phyloP scores from a whole-genome alignment of 1,140 invertebrate species.

The Euura lappo region DNA sequence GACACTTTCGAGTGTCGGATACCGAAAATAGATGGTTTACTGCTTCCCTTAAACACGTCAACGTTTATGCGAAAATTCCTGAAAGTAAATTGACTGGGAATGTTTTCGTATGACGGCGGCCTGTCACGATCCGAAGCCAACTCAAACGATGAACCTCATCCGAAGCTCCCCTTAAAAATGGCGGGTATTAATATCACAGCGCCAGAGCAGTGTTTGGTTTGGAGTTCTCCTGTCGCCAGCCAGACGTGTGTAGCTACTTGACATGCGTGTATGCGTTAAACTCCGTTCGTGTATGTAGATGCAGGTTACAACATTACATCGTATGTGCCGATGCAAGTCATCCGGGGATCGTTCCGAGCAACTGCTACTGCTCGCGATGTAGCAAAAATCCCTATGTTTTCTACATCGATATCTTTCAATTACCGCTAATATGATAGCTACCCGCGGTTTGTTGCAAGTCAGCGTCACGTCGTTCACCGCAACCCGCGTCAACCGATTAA shows the following conservation, averaged over 20 bases:
- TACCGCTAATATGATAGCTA: conserved; percentile 5
- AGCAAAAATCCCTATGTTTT: not conserved
- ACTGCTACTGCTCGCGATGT: conserved; percentile 2
- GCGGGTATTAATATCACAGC: conserved; percentile 3
- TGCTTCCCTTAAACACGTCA: conserved; percentile 6
- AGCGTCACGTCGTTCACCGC: conserved; percentile 3
- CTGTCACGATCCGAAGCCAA: conserved; percentile 2
- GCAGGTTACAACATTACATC: not conserved
- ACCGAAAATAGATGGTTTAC: conserved; percentile 5
- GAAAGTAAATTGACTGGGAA: conserved; percentile 7
- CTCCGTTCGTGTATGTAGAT: not conserved
- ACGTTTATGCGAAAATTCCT: conserved; percentile 7
- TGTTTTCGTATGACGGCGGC: not conserved
- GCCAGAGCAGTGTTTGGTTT: not conserved
- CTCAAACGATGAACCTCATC: not conserved
- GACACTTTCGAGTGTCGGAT: not conserved
- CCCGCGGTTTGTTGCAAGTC: not conserved
- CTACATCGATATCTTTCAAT: conserved; percentile 7
- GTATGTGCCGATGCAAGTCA: not conserved
- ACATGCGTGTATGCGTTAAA: not conserved
- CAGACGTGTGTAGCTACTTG: not conserved
- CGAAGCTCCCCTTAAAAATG: conserved; percentile 2
- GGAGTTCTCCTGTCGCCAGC: conserved; percentile 1
- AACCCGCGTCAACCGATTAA: not conserved
- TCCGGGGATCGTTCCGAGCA: not conserved